Evolutionary conservation across 2,888 invertebrate genomes (phyloP).

Genomic region (Polietes domitor): DNA sequence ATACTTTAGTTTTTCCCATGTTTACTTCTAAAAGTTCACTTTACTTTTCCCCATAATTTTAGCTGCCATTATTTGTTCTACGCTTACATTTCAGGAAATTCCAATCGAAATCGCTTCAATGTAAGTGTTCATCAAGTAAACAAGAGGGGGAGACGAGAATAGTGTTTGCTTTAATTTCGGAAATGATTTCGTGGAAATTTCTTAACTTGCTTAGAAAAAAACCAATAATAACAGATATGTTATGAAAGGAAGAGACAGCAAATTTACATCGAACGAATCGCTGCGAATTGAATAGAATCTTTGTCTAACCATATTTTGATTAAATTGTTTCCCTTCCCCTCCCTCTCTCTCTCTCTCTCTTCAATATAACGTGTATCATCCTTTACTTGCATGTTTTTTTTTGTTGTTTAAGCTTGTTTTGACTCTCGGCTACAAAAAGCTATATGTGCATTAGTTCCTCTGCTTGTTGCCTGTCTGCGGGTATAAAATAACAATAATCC

Average conservation of each 20-base stretch:
- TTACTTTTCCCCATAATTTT: background rate
- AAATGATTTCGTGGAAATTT: constrained; percentile 1
- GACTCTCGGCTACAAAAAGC: background rate
- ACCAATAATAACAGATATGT: background rate
- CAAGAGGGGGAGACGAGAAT: background rate
- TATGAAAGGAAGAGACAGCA: background rate
- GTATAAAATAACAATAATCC: background rate
- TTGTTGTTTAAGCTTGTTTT: background rate
- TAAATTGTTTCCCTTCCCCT: too few relatives aligned
- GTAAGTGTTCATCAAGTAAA: too few relatives aligned
- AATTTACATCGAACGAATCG: background rate
- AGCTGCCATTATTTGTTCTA: background rate
- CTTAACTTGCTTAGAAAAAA: background rate
- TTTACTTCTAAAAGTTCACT: background rate
- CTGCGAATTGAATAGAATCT: background rate
- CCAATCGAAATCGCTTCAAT: background rate
- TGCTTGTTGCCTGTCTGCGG: background rate
- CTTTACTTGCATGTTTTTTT: background rate
- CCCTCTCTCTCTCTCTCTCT: too few relatives aligned
- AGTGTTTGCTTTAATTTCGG: constrained; percentile 1
- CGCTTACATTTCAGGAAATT: background rate
- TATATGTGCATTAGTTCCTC: background rate
- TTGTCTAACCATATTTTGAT: background rate
- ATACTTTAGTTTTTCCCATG: background rate
- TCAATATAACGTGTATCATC: background rate